Base-by-base conservation (phyloP, 2,888 invertebrate genomes). In the Sesia apiformis region DNA sequence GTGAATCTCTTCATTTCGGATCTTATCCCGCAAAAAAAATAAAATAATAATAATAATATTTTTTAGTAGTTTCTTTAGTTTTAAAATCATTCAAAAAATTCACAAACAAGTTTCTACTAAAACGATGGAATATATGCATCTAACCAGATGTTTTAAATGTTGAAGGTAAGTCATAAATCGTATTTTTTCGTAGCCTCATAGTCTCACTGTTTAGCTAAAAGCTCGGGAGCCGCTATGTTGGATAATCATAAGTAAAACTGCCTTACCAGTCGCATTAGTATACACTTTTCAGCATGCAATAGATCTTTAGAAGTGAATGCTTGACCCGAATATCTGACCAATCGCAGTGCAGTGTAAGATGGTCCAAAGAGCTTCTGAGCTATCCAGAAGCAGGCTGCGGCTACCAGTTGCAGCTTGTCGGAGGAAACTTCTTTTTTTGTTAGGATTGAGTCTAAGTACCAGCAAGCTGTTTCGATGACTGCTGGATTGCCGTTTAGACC, bases 371-470 rank as follows among this genome's bases (percentile, higher is more conserved):
- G 56, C 57, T 88, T 88, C 63, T 75, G 72, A 0, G 86, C 78
- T 52, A 87, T 77, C 88, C 87, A 88, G 61, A 72, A 84, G 55
- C 84, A 81, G 3, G 86, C 85, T 1, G 84, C 72, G 1, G 80
- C 76, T 0, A 80, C 60, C 3, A 84, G 57, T 64, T 86, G 87
- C n/a, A 87, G 59, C 43, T 75, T 73, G 1, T 75, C 67, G 0
- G 80, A 5, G 4, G 63, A 58, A 0, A 86, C 71, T 0, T 59
- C 49, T 0, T 61, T 63, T 0, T 58, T 60, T 4, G 69, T 63
- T 8, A 84, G 57, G 40, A 83, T 59, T 0, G 76, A 64, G 57
- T 88, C 88, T 2, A 87, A 61, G 59, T 79, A 87, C 82, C 84
- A 84, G 42, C 71, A 67, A 0, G 88, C 82, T 4, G 78, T 62